phyloP scores from a whole-genome alignment of 2,113 vertebrate species.

The Phyllostomus discolor region DNA sequence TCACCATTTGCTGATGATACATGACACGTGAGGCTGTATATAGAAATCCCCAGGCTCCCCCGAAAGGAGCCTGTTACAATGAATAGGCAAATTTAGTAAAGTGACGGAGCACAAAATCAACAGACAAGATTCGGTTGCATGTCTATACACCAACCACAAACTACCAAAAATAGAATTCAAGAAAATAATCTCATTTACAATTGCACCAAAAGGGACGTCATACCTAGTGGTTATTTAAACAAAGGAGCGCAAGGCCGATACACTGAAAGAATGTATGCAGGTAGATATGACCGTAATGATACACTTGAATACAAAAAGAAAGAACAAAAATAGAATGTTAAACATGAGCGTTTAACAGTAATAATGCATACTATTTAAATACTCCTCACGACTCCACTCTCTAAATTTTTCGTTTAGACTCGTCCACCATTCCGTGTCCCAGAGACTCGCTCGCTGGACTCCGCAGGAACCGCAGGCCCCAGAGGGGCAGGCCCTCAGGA shows the following conservation, averaged over 20 bases:
- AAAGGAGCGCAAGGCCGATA: background rate
- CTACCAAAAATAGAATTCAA: too few relatives aligned
- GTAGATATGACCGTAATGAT: background rate
- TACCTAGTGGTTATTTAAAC: background rate
- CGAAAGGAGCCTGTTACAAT: background rate
- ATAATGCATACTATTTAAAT: background rate
- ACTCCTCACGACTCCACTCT: background rate
- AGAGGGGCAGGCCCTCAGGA: background rate
- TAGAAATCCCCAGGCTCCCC: background rate
- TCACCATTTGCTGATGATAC: background rate
- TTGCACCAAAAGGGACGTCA: background rate
- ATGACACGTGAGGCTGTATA: background rate
- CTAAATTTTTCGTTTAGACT: background rate
- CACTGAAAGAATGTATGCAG: background rate
- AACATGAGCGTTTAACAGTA: background rate
- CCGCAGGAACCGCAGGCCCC: background rate
- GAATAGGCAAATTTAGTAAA: background rate
- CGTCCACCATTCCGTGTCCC: background rate
- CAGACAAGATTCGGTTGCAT: too few relatives aligned
- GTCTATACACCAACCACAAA: too few relatives aligned
- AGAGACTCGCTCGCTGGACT: background rate
- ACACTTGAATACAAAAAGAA: background rate
- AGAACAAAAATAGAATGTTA: background rate
- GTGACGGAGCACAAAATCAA: too few relatives aligned
- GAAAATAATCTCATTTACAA: too few relatives aligned